phyloP scores from a whole-genome alignment of 2,797 vertebrate species.

The Parauchenoglanis punctatus region DNA sequence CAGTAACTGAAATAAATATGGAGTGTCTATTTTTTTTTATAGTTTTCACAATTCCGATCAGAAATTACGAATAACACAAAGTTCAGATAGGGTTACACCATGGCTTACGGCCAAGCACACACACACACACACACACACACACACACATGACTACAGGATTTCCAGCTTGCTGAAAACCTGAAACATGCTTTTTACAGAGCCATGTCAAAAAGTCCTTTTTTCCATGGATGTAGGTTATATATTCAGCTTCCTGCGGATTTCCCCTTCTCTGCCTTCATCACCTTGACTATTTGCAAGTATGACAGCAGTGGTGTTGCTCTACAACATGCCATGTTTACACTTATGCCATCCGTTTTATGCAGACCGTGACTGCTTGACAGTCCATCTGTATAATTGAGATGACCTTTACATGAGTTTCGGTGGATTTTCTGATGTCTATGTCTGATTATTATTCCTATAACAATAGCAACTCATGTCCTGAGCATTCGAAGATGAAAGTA shows the following conservation, averaged over 20 bases:
- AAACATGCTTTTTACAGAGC: conserved; percentile 41
- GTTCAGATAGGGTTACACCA: conserved; percentile 16
- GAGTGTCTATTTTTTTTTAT: not conserved
- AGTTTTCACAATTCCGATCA: not conserved
- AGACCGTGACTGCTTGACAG: conserved; percentile 71
- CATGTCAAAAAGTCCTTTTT: conserved; percentile 28
- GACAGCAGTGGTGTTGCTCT: conserved; percentile 45
- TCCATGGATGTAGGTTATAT: conserved; percentile 49
- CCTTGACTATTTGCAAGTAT: conserved; percentile 49
- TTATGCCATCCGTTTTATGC: conserved; percentile 74
- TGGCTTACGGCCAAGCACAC: conserved; percentile 5
- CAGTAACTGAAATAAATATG: conserved; percentile 5
- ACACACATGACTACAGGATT: conserved; percentile 46
- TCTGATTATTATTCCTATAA: conserved; percentile 71
- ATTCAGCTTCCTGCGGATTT: conserved; percentile 53
- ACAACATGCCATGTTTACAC: conserved; percentile 61
- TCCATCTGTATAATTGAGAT: conserved; percentile 77
- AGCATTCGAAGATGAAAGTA: conserved; percentile 47
- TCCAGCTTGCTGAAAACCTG: conserved; percentile 40
- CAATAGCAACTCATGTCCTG: conserved; percentile 70
- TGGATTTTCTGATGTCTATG: conserved; percentile 69
- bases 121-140: conserved; percentile 29
- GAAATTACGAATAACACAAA: not conserved
- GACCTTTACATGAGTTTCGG: conserved; percentile 74
- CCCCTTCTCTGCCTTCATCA: conserved; percentile 43